These are phyloP conservation scores for Patiria miniata DNA, from an alignment of 35 echinoderm and acorn worm genomes.

Conservation along the genomic window DNA sequence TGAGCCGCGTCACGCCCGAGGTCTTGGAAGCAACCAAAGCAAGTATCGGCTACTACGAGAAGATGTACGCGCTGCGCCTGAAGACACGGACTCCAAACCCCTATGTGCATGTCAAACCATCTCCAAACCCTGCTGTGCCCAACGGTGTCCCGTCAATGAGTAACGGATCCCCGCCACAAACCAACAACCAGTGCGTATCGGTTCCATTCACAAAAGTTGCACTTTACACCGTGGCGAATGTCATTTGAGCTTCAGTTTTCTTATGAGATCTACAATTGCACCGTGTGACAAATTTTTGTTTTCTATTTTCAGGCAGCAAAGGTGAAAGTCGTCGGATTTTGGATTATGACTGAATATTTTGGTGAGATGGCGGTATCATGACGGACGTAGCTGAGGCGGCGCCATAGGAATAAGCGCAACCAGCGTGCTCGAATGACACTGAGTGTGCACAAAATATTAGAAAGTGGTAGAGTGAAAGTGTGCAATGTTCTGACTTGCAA, in stretches of 20 bases:
- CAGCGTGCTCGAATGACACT: no score
- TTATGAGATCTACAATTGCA: no score
- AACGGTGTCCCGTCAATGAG: not conserved
- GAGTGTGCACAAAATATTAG: no score
- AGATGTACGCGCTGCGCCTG: constrained; percentile 25
- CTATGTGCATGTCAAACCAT: not conserved
- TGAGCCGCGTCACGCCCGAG: constrained; percentile 11
- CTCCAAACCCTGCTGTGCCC: not conserved
- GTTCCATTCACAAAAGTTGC: not conserved
- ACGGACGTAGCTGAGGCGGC: no score
- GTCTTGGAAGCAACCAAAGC: constrained; percentile 28
- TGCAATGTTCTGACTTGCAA: no score
- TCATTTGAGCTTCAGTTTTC: not conserved
- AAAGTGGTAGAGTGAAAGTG: no score
- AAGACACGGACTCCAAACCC: not conserved
- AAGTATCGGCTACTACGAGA: constrained; percentile 35
- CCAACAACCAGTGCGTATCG: constrained; percentile 3
- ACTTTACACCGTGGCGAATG: constrained; percentile 3
- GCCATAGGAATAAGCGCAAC: no score
- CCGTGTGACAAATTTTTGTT: no score
- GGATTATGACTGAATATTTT: no score
- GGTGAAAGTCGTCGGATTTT: no score
- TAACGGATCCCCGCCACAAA: not conserved
- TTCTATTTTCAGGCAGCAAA: no score
- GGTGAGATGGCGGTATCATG: no score